Base-by-base conservation (phyloP, 2,888 invertebrate genomes). In the Tenthredo notha region DNA sequence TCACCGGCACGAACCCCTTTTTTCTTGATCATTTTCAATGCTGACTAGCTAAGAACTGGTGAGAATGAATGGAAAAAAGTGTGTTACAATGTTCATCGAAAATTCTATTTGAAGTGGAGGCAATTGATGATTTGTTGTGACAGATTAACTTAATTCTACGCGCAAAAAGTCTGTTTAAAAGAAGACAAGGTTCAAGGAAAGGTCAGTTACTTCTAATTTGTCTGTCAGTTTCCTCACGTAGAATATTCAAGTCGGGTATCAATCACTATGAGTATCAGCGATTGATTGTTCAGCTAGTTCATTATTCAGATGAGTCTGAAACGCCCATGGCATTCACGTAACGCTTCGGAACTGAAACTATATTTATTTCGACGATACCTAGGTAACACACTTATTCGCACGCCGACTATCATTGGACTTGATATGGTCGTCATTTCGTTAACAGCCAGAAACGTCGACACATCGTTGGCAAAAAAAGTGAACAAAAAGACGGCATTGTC, bases 281-380 rank as follows among this genome's bases (percentile, higher is more conserved):
- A 77, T 77, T 77, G 80, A 80, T 80, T 40, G 80, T 80, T 65
- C 21, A 18, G 21, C 80, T 65, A 61, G 43, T 80, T 80, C 37
- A 65, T 80, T 80, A 80, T 65, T 80, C 80, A 58, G 61, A 61
- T 33, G 29, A 61, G 33, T 61, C 37, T 10, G 61, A 21, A 80
- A 61, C 58, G 40, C 37, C n/a, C 37, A 21, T 61, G 80, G 61
- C 80, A 61, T 80, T 80, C 77, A 54, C 77, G 47, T 50, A 29
- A 77, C 15, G 15, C 29, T 47, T 25, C 9, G 54, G n/a, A 1
- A 47, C 18, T 77, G 3, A 50, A 12, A 6, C 21, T 77, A 25
- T 75, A 75, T 74, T 43, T 43, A 43, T 21, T 21, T 43, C 5
- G 40, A 72, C 37, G n/a, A 40, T 7, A 33, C 4, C 33, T 4